Base-by-base conservation (phyloP, 2,888 invertebrate genomes). In the Terebella lapidaria region DNA sequence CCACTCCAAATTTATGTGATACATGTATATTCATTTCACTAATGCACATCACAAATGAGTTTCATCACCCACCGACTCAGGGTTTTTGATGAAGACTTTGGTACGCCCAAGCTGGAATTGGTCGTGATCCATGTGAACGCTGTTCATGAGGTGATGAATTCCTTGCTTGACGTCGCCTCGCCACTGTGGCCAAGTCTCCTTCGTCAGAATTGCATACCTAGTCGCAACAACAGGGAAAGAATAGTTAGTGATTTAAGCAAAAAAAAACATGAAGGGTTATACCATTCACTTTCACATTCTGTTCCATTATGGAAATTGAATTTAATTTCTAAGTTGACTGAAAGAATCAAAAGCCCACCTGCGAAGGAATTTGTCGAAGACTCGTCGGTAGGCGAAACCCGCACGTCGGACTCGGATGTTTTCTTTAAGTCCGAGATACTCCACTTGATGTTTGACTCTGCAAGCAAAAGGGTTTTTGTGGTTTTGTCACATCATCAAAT, bases 51-150 rank as follows among this genome's bases (percentile, higher is more conserved):
- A n/a, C n/a, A n/a, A n/a, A n/a, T n/a, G n/a, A n/a, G n/a, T n/a
- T n/a, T n/a, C n/a, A n/a, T n/a, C n/a, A 64, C 69, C 73, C 67
- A 81, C 81, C 45, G 81, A 79, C 69, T 81, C 81, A n/a, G 81
- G 80, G 58, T 87, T 87, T 77, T 87, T 88, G 68, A 88, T 84
- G 73, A 88, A 88, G 25, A 88, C 83, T 78, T 88, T 88, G 5
- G 85, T 83, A 62, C 81, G 82, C 15, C 88, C 88, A 59, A 87
- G 80, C 72, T 88, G 87, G 74, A 84, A 88, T 74, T 87, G 86
- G 54, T 83, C 83, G 15, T 69, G 72, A 61, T 87, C 86, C 80
- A 87, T 85, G 71, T 85, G 84, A 24, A 85, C 84, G 56, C 81
- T 82, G 10, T 78, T 76, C 77, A 87, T 80, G 66, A 88, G 85